phyloP scores from a whole-genome alignment of 2,113 vertebrate species.

The Petrocephalus microphthalmus region DNA sequence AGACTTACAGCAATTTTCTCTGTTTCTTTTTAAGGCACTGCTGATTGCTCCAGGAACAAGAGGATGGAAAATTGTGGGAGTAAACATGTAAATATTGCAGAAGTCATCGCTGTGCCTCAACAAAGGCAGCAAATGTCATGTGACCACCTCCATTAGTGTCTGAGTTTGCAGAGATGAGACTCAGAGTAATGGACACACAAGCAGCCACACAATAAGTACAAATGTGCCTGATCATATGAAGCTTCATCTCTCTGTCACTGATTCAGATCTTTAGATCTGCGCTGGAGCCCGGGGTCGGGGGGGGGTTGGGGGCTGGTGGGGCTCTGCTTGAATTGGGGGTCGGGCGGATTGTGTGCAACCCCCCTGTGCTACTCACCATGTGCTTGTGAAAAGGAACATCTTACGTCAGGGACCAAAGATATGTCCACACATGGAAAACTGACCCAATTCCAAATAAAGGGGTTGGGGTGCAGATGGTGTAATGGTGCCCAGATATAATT shows the following conservation, averaged over 20 bases:
- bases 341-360: not conserved
- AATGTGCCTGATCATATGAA: not conserved
- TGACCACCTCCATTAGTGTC: conserved; percentile 28
- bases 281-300: not conserved
- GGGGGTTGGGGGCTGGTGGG: not conserved
- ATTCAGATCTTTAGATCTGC: not conserved
- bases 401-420: conserved; percentile 23
- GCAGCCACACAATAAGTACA: not conserved
- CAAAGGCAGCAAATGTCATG: conserved; percentile 39
- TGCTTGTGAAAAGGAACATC: conserved; percentile 24
- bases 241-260: not conserved
- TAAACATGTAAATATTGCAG: conserved; percentile 68
- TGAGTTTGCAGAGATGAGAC: not conserved
- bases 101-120: conserved; percentile 45
- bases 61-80: conserved; percentile 66
- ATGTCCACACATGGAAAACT: not conserved
- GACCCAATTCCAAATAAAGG: not conserved
- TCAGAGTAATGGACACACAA: conserved; percentile 30
- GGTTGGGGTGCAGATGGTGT: not conserved
- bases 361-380: not conserved
- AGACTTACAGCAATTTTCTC: conserved; percentile 47
- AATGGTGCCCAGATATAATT: conserved; percentile 22
- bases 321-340: not conserved
- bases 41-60: conserved; percentile 70
- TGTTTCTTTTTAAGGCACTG: conserved; percentile 46